Evolutionary conservation across 1,140 invertebrate genomes (phyloP), one percentile per base, ranked within the genome.

Genomic region (Lordiphosa mommai): DNA sequence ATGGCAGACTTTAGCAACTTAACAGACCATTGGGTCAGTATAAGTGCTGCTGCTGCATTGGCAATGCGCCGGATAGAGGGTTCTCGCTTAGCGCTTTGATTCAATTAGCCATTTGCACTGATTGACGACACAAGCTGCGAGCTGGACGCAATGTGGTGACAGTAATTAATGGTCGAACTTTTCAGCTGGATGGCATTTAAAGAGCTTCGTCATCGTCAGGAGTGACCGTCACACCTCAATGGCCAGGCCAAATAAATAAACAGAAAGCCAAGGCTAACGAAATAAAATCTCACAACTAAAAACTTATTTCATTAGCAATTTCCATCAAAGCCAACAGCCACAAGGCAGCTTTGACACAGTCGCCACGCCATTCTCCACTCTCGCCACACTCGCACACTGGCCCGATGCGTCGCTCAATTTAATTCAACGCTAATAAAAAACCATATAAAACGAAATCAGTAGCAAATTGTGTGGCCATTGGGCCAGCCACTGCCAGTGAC

Each of bases 221-320:
- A 23, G 27, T 16, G 27, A 34, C 29, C 51, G 63, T 69, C 66
- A 68, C 69, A 64, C 32, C 61, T 61, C 43, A 48, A 49, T 47
- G 63, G 12, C 30, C 50, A 29, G 52, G 38, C 46, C 50, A 51
- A 74, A 74, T 76, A 76, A 76, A 77, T 72, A 77, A 72, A 52
- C 41, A 65, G 27, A 13, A 27, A 27, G 40, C 20, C 53, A 37
- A 37, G 49, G 56, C 46, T 23, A 58, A 65, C 79, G 43, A 60
- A 73, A 82, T 67, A 82, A 65, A 72, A 77, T 67, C 70, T 55
- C 57, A 59, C 47, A 84, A 72, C 72, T 68, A 60, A 77, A 84
- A 82, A 82, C 67, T 82, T 82, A 82, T 82, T 82, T 82, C 76
- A 84, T 82, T 82, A 84, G 77, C 72, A 77, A 77, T 72, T 77